phyloP scores from a whole-genome alignment of 2,888 invertebrate species.

The Hartigia nigra region DNA sequence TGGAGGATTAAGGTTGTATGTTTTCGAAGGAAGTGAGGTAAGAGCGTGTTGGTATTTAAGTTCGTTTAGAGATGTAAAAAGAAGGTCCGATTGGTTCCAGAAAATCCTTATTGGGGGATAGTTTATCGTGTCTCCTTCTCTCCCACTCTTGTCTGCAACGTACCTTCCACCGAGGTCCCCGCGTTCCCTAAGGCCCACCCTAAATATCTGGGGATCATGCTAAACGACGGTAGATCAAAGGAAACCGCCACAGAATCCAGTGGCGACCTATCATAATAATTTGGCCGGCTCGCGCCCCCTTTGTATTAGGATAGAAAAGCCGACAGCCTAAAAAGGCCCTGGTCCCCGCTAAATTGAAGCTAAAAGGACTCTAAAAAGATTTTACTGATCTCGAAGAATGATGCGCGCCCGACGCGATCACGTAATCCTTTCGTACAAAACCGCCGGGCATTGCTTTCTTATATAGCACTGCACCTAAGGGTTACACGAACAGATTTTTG shows the following conservation, averaged over 20 bases:
- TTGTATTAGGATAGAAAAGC: constrained; percentile 64
- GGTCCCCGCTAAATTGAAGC: constrained; percentile 53
- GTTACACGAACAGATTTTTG: background rate
- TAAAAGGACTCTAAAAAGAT: constrained; percentile 58
- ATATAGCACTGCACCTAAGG: background rate
- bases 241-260: constrained; percentile 61
- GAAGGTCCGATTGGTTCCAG: constrained; percentile 5
- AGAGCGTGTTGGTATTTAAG: constrained; percentile 2
- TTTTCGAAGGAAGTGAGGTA: background rate
- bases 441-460: constrained; percentile 6
- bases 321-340: constrained; percentile 45
- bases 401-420: constrained; percentile 14
- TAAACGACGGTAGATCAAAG: constrained; percentile 65
- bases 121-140: constrained; percentile 41
- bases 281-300: constrained; percentile 64
- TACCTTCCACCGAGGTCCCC: background rate
- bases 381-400: constrained; percentile 51
- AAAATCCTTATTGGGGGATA: constrained; percentile 45
- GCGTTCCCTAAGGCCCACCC: constrained; percentile 18
- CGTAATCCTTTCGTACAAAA: constrained; percentile 16
- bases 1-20: background rate
- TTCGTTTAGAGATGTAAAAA: background rate
- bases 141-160: background rate
- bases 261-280: constrained; percentile 66
- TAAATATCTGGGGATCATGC: constrained; percentile 63